Conservation (phyloP, 92 coral and sea anemone genomes). For the Bergia puertoricense region DNA sequence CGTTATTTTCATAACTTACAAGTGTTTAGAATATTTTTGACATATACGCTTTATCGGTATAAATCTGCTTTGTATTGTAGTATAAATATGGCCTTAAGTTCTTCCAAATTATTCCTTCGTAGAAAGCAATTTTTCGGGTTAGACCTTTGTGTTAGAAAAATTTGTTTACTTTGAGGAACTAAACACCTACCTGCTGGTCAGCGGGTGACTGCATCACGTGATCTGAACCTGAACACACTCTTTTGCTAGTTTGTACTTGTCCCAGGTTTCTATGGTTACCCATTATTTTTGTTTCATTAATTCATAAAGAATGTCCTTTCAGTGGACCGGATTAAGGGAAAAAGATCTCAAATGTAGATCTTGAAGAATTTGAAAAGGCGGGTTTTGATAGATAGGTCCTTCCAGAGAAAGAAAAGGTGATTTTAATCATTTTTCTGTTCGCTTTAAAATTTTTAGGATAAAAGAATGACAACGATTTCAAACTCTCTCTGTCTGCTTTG, state of each 20-base stretch:
- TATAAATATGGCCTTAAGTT: no score
- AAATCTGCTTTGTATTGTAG: neutral
- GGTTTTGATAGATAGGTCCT: no score
- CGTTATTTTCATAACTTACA: no score
- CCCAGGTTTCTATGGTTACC: neutral
- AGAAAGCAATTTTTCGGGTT: no score
- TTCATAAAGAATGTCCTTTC: neutral
- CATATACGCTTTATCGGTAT: neutral
- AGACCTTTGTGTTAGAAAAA: neutral
- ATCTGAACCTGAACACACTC: no score
- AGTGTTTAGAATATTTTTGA: neutral
- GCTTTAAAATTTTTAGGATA: neutral
- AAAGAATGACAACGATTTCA: neutral
- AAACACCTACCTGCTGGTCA: slow-evolving; percentile 3
- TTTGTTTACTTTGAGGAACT: neutral
- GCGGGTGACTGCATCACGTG: neutral
- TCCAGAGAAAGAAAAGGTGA: neutral
- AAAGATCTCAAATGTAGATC: no score
- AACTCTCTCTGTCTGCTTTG: neutral
- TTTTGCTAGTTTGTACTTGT: no score
- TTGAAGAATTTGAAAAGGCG: no score
- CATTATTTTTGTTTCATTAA: neutral
- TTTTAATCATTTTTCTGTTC: neutral
- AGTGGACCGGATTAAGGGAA: no score
- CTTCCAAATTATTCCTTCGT: no score